Conservation (phyloP, 2,797 vertebrate genomes). For the Poliocrania exsul region DNA sequence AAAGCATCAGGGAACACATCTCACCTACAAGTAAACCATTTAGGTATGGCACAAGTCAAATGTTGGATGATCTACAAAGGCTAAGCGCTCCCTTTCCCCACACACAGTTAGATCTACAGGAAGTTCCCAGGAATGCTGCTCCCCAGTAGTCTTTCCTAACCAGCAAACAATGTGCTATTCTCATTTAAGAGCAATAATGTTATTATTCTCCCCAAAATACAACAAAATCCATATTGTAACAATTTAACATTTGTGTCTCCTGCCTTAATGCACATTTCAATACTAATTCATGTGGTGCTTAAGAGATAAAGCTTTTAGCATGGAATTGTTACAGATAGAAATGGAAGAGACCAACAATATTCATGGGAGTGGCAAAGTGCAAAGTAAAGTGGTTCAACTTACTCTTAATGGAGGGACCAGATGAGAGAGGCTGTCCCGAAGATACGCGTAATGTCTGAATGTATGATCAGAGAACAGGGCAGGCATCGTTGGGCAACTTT, state of each 20-base stretch:
- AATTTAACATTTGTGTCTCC: not conserved
- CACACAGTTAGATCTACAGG: not conserved
- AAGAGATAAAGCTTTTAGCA: not conserved
- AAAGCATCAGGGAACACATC: not conserved
- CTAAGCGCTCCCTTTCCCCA: not conserved
- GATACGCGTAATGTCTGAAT: conserved; percentile 94
- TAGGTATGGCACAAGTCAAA: not conserved
- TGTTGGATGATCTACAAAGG: not conserved
- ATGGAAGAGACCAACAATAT: not conserved
- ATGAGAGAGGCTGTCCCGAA: conserved; percentile 95
- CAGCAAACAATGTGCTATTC: not conserved
- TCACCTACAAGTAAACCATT: rapidly evolving
- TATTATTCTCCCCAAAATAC: not conserved
- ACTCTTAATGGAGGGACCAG: conserved; percentile 92
- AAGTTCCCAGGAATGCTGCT: not conserved
- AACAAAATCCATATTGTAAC: not conserved
- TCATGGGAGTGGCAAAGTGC: rapidly evolving
- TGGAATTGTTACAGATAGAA: not conserved
- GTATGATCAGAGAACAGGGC: conserved; percentile 97
- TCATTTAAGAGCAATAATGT: not conserved
- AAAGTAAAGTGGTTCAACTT: conserved; percentile 42
- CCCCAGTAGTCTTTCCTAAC: not conserved
- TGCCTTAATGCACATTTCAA: not conserved
- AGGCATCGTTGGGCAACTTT: conserved; percentile 94
- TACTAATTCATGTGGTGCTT: not conserved